Percentiles rank a stretch among this genome's conserved stretches.
These are phyloP conservation scores for Agelas oroides DNA, from an alignment of 37 sponge, comb jelly and placozoan species.

Conservation along the genomic window DNA sequence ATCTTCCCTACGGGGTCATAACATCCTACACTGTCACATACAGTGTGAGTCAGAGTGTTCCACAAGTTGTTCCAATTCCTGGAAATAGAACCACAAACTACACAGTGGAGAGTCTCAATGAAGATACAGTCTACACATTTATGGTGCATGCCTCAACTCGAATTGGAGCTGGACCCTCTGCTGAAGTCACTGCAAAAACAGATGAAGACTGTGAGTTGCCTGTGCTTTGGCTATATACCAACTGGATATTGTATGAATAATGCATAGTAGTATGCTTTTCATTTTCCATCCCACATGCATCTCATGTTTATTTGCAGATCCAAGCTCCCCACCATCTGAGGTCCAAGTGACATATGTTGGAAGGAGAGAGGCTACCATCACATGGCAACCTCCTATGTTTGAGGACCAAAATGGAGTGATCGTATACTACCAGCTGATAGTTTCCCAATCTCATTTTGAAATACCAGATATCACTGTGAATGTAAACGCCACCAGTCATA, in stretches of 20 bases:
- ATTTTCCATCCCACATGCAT: too few relatives aligned
- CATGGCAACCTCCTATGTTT: conserved; percentile 25
- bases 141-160: background rate
- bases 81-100: background rate
- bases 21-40: background rate
- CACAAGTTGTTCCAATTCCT: too few relatives aligned
- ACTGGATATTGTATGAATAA: too few relatives aligned
- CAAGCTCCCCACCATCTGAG: background rate
- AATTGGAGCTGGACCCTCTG: background rate
- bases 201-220: background rate
- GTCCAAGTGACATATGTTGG: background rate
- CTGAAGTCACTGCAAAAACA: background rate
- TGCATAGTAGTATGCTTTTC: too few relatives aligned
- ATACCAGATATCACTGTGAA: background rate
- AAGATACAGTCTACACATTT: background rate
- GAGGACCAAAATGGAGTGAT: conserved; percentile 56
- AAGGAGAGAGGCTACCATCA: background rate
- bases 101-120: background rate
- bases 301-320: too few relatives aligned
- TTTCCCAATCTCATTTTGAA: background rate
- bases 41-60: background rate
- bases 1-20: background rate
- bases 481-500: background rate
- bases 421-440: background rate
- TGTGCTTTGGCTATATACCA: too few relatives aligned